Conservation (phyloP, 2,797 vertebrate genomes). For the Malurus splendens region DNA sequence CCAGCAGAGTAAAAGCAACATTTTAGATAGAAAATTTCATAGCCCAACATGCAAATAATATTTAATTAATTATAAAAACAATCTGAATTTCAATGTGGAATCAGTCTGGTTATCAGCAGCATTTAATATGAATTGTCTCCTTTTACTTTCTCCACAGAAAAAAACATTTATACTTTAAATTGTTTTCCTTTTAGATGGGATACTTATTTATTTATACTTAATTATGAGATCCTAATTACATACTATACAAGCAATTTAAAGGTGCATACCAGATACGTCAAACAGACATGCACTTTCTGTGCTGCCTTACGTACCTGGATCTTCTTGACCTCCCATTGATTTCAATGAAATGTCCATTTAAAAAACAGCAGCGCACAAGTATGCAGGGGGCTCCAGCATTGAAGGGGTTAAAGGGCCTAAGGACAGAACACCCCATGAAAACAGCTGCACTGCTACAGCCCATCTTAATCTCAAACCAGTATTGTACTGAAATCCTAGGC, state of each 20-base stretch:
- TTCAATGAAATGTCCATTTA: conserved; percentile 70
- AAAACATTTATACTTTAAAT: neutral
- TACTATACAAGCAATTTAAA: conserved; percentile 9
- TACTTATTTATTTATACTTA: neutral
- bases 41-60: conserved; percentile 17
- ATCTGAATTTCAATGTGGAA: neutral
- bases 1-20: neutral
- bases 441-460: conserved; percentile 53
- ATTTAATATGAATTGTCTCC: neutral
- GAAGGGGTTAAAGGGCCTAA: conserved; percentile 69
- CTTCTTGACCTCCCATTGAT: conserved; percentile 65
- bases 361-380: conserved; percentile 70
- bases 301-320: conserved; percentile 69
- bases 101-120: neutral
- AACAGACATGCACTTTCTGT: conserved; percentile 57
- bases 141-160: conserved; percentile 10
- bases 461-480: conserved; percentile 33
- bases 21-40: neutral
- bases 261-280: conserved; percentile 59
- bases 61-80: neutral
- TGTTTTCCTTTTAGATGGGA: neutral
- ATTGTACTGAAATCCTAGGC: conserved; percentile 3
- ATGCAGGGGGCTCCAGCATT: conserved; percentile 67
- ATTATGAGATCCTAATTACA: neutral
- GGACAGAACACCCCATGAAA: conserved; percentile 67